Conservation (phyloP, 1,140 invertebrate genomes). For the Eciton burchellii region DNA sequence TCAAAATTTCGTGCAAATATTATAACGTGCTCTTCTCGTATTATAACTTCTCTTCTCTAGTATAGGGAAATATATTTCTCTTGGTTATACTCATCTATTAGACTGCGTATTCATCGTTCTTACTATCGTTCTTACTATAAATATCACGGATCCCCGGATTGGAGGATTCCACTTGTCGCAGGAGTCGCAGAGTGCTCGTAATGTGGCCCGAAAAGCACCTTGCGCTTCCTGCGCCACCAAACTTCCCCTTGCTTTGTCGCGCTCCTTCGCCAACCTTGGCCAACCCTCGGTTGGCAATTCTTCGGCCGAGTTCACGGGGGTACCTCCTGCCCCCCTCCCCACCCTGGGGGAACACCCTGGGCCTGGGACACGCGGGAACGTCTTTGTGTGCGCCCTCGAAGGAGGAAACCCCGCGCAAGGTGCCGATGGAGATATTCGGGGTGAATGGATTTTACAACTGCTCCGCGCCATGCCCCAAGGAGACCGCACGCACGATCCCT, state of each 20-base stretch:
- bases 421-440: constrained; percentile 58
- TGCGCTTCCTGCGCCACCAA: constrained; percentile 47
- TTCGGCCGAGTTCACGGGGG: constrained; percentile 11
- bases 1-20: not conserved
- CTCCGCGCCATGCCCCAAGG: constrained; percentile 30
- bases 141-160: too few relatives aligned
- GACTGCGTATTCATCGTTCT: not conserved
- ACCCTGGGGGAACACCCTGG: too few relatives aligned
- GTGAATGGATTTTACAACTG: constrained; percentile 64
- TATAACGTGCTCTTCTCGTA: not conserved
- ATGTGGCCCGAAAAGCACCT: constrained; percentile 46
- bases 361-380: constrained; percentile 25
- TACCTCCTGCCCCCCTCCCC: too few relatives aligned
- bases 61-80: not conserved
- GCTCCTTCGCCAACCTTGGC: constrained; percentile 25
- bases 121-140: too few relatives aligned
- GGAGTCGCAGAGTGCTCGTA: not conserved
- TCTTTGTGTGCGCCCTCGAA: constrained; percentile 64
- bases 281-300: not conserved
- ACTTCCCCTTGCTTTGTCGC: constrained; percentile 8
- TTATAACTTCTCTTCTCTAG: not conserved
- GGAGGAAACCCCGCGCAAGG: constrained; percentile 45
- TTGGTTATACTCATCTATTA: not conserved
- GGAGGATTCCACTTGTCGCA: not conserved
- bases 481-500: constrained; percentile 24